These are phyloP conservation scores for Pangasius larnaudii DNA, from an alignment of 2,797 vertebrate species.

Conservation along the genomic window DNA sequence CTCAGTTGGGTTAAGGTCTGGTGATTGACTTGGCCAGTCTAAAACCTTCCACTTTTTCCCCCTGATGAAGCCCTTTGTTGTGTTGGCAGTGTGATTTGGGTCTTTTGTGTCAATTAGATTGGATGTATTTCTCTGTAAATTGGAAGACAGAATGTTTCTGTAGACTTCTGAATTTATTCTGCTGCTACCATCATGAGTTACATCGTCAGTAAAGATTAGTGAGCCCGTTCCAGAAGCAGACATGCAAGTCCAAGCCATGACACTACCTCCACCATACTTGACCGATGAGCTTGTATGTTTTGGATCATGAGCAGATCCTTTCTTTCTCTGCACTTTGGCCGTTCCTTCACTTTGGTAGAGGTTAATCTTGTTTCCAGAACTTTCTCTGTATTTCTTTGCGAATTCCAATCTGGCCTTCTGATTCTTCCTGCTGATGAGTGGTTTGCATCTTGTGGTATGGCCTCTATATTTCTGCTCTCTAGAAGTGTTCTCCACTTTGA, in stretches of 20 bases:
- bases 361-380: background rate
- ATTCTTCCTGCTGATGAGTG: background rate
- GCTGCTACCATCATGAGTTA: background rate
- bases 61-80: too few species aligned
- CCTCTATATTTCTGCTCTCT: background rate
- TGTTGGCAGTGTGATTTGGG: too few species aligned
- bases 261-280: background rate
- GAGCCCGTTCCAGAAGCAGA: background rate
- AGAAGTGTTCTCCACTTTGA: background rate
- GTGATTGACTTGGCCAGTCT: background rate
- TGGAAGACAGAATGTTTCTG: background rate
- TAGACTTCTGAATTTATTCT: background rate
- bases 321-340: too few species aligned
- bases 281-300: background rate
- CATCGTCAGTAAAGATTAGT: background rate
- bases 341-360: background rate
- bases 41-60: too few species aligned
- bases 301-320: background rate
- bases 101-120: too few species aligned
- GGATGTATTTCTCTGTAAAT: background rate
- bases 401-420: background rate
- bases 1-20: background rate
- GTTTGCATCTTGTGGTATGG: background rate
- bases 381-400: background rate
- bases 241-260: background rate